Evolutionary conservation across 1,140 invertebrate species (phyloP).

Genomic region (Tetranychus cinnabarinus): DNA sequence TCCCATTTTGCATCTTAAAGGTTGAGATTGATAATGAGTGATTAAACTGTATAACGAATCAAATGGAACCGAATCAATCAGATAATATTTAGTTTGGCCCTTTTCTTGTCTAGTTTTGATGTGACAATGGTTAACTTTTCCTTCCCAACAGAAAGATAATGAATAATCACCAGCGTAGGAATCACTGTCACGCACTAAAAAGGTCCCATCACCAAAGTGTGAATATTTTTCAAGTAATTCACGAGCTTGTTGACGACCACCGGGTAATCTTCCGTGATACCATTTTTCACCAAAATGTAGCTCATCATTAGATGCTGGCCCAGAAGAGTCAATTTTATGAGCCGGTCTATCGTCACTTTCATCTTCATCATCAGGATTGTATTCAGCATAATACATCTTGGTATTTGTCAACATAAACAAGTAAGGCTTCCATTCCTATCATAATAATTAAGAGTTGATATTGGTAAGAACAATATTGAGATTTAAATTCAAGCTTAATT

Average conservation of each 20-base stretch:
- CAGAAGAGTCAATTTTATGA: constrained; percentile 1
- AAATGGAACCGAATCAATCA: constrained; percentile 68
- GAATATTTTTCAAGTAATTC: constrained; percentile 48
- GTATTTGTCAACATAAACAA: constrained; percentile 78
- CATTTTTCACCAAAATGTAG: constrained; percentile 82
- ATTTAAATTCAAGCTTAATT: background rate
- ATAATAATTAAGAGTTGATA: background rate
- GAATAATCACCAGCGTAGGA: constrained; percentile 92
- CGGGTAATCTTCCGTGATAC: constrained; percentile 40
- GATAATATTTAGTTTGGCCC: constrained; percentile 65
- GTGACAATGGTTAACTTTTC: constrained; percentile 70
- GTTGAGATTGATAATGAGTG: constrained; percentile 62
- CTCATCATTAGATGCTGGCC: constrained; percentile 30
- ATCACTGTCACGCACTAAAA: constrained; percentile 76
- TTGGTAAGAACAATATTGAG: background rate
- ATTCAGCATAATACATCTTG: constrained; percentile 64
- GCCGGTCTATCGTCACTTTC: constrained; percentile 32
- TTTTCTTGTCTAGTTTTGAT: constrained; percentile 67
- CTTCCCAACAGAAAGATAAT: constrained; percentile 71
- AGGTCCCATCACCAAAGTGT: constrained; percentile 75
- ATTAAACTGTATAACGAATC: constrained; percentile 81
- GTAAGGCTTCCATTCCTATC: constrained; percentile 53
- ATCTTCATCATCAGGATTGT: constrained; percentile 23
- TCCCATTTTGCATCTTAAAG: constrained; percentile 65
- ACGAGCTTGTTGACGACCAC: constrained; percentile 41